Conservation (phyloP, 1,140 invertebrate species). For the Chironomus striatipennis region DNA sequence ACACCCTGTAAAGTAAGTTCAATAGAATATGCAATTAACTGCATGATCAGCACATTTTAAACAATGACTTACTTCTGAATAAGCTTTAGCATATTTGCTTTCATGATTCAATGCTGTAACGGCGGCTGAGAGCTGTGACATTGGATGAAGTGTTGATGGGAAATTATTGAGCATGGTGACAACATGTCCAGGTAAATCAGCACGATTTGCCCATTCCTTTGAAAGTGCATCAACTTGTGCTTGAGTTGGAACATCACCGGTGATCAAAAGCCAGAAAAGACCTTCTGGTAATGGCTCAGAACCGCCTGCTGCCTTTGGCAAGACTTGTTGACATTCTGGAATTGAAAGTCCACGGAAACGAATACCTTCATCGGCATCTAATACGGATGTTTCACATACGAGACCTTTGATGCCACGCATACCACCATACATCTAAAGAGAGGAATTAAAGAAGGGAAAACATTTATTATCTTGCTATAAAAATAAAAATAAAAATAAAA, state of each 20-base stretch:
- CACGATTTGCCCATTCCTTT: slow-evolving; percentile 80
- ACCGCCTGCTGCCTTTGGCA: slow-evolving; percentile 81
- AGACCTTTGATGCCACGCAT: slow-evolving; percentile 94
- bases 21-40: too few relatives aligned
- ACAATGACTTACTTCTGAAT: slow-evolving; percentile 47
- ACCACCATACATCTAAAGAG: slow-evolving; percentile 83
- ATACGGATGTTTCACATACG: slow-evolving; percentile 89
- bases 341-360: slow-evolving; percentile 92
- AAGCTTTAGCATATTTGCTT: slow-evolving; percentile 89
- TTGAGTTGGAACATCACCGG: slow-evolving; percentile 82
- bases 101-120: slow-evolving; percentile 89
- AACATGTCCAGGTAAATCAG: slow-evolving; percentile 78
- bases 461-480: too few relatives aligned
- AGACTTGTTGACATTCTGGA: slow-evolving; percentile 84
- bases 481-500: too few relatives aligned
- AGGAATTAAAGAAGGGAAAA: too few relatives aligned
- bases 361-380: slow-evolving; percentile 93
- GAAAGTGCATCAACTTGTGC: slow-evolving; percentile 76
- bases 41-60: too few relatives aligned
- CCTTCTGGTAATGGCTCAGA: slow-evolving; percentile 89
- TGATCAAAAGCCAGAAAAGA: slow-evolving; percentile 91
- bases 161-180: slow-evolving; percentile 93
- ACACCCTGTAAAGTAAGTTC: slow-evolving; percentile 31
- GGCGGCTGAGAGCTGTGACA: slow-evolving; percentile 91
- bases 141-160: slow-evolving; percentile 87